A percentile compares a stretch with the other conserved stretches of the same genome.
Evolutionary conservation across 2,797 vertebrate species (phyloP).

Genomic region (Remorina albescens): DNA sequence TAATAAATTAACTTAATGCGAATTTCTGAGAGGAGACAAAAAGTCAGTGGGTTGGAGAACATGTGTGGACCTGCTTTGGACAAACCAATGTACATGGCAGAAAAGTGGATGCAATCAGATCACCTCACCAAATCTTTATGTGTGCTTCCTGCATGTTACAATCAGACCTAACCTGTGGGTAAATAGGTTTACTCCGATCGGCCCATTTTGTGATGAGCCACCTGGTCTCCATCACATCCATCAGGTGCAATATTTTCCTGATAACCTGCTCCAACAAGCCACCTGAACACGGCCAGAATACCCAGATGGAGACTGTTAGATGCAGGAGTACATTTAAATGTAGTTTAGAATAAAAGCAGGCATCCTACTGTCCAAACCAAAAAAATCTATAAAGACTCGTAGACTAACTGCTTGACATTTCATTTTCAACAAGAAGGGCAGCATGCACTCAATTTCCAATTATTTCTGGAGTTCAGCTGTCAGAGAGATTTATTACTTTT

Average conservation of each 20-base stretch:
- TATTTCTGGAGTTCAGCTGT: constrained; percentile 57
- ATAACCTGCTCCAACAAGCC: constrained; percentile 72
- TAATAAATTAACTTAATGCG: constrained; percentile 14
- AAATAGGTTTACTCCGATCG: constrained; percentile 54
- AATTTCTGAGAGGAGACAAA: constrained; percentile 20
- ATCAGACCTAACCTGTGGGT: constrained; percentile 35
- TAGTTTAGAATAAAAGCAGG: constrained; percentile 49
- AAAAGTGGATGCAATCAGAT: constrained; percentile 22
- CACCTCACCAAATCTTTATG: constrained; percentile 30
- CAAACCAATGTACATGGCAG: constrained; percentile 17
- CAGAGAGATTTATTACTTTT: constrained; percentile 56
- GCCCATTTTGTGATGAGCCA: constrained; percentile 75
- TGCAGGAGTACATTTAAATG: constrained; percentile 50
- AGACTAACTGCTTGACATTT: constrained; percentile 42
- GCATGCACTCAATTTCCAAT: constrained; percentile 53
- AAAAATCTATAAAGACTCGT: constrained; percentile 28
- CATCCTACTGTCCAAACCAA: constrained; percentile 12
- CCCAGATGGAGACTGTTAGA: constrained; percentile 42
- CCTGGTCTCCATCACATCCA: constrained; percentile 71
- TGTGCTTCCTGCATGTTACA: constrained; percentile 42
- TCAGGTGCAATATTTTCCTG: constrained; percentile 73
- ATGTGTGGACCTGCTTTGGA: not conserved
- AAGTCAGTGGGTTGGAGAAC: constrained; percentile 11
- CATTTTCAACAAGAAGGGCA: constrained; percentile 43
- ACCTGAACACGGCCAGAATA: constrained; percentile 72